Evolutionary conservation across 2,888 invertebrate genomes (phyloP), one percentile per base, ranked within the genome.

Genomic region (Leucoma salicis): DNA sequence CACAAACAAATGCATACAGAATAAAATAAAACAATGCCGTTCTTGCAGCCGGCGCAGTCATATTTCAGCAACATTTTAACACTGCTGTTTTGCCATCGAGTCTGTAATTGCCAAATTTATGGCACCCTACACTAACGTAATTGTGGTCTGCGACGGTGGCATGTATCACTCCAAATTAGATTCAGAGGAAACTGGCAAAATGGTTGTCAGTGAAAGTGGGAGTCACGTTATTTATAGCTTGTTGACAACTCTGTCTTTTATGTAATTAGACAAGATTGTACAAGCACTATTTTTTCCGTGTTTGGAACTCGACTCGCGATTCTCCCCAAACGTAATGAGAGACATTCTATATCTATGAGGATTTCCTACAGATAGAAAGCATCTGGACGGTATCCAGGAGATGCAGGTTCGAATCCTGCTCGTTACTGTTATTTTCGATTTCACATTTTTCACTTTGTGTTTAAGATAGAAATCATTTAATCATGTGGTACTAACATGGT

Each of bases 81-180:
- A 46, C 53, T 45, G 61, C 63, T 70, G 70, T 74, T 76, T 78
- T 78, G 70, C 78, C 74, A 83, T 81, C 71, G 68, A 67, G 74
- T 46, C 64, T 71, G 84, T 88, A 87, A 88, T 88, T 88, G 83
- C 75, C 81, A 79, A 87, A 88, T 88, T 87, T 87, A 88, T 85
- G 74, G 78, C 81, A 65, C 77, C 83, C 84, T 67, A 72, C 76
- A 77, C 78, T 83, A 87, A 86, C 80, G 78, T 77, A 82, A 85
- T 87, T 87, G 86, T 74, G 88, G 86, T 60, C 69, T 67, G 67
- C 63, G 70, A 70, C 74, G 65, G 74, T 74, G 78, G 80, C 71
- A 74, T 82, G 82, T 82, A 86, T 85, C 87, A 85, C 76, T 83
- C 74, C 68, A 84, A 88, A 88, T 88, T 87, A 84, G 84, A 87